Evolutionary conservation across 2,888 invertebrate genomes (phyloP), one percentile per base, ranked within the genome.

Genomic region (Cosmia trapezina): DNA sequence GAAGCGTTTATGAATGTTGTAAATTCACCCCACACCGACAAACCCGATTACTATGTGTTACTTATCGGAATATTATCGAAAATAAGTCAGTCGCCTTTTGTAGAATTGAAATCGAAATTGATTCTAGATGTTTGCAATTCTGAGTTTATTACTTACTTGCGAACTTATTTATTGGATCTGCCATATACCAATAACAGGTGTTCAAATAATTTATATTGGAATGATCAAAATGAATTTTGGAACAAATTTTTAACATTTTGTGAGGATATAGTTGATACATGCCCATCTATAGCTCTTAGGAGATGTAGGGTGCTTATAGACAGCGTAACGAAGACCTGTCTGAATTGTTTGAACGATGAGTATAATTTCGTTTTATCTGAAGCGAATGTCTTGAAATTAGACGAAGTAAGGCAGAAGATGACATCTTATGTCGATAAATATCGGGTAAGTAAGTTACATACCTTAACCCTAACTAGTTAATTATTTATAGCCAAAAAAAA

Each of bases 31-130:
- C 56, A 76, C 66, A 89, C 91, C 22, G 87, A 91, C 8, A 89
- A 85, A 70, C 83, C 80, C 4, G 96, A 96, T 84, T 78, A 92
- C 33, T 91, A 91, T 78, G 88, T 93, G n/a, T 81, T 96, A 19
- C 84, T 96, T 19, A 81, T 96, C n/a, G 85, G 91, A 87, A 88
- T 96, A 70, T 80, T 96, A 71, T 88, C 92, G 4, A 96, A 94
- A 90, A 85, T 94, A 5, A 92, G 92, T 64, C 86, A 87, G 57
- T 91, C 94, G 0, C 86, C 93, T 0, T 95, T 94, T 73, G 90
- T 94, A 41, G 91, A 92, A 67, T 81, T 93, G 11, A 95, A 94
- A 88, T 80, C 89, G 3, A 90, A 89, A 73, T 80, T 94, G 53
- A 84, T 95, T 41, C 70, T 93, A 33, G 91, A 93, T 33, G 86